Evolutionary conservation across 2,888 invertebrate species (phyloP).

Genomic region (Nomada ferruginata): DNA sequence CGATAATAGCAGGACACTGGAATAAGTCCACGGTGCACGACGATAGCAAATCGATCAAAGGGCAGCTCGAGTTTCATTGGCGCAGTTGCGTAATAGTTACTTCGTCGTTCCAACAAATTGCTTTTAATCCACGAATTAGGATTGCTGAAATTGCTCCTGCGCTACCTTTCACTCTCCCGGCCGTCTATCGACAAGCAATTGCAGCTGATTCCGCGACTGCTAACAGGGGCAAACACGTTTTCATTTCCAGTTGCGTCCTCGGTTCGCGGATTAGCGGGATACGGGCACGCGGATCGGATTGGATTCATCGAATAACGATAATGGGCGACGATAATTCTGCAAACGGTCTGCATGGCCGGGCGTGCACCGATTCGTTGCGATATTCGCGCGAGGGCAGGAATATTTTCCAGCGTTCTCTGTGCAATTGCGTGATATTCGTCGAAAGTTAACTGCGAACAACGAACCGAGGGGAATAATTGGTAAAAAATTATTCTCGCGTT

Average conservation of each 20-base stretch:
- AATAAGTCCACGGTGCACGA: neutral
- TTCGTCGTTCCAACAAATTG: neutral
- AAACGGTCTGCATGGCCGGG: slow-evolving; percentile 44
- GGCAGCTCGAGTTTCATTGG: neutral
- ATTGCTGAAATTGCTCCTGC: neutral
- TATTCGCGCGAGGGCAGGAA: slow-evolving; percentile 36
- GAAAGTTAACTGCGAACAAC: neutral
- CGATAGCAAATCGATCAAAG: slow-evolving; percentile 4
- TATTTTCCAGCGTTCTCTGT: neutral
- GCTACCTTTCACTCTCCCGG: neutral
- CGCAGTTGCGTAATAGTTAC: neutral
- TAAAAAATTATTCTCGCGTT: slow-evolving; percentile 8
- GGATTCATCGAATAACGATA: slow-evolving; percentile 60
- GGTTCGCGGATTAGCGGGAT: slow-evolving; percentile 50
- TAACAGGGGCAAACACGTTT: slow-evolving; percentile 55
- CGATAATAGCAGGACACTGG: neutral
- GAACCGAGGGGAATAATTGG: slow-evolving; percentile 11
- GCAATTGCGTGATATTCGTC: slow-evolving; percentile 33
- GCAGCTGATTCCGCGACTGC: slow-evolving; percentile 40
- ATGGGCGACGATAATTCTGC: slow-evolving; percentile 60
- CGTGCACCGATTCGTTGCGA: slow-evolving; percentile 55
- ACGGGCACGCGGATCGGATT: slow-evolving; percentile 52
- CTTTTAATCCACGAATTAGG: neutral
- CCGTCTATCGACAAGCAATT: slow-evolving; percentile 7
- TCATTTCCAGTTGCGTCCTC: slow-evolving; percentile 47